A percentile compares a stretch with the other conserved stretches of the same genome.
These are phyloP conservation scores for Nomada hirtipes DNA, from an alignment of 2,888 invertebrate species.

Conservation along the genomic window DNA sequence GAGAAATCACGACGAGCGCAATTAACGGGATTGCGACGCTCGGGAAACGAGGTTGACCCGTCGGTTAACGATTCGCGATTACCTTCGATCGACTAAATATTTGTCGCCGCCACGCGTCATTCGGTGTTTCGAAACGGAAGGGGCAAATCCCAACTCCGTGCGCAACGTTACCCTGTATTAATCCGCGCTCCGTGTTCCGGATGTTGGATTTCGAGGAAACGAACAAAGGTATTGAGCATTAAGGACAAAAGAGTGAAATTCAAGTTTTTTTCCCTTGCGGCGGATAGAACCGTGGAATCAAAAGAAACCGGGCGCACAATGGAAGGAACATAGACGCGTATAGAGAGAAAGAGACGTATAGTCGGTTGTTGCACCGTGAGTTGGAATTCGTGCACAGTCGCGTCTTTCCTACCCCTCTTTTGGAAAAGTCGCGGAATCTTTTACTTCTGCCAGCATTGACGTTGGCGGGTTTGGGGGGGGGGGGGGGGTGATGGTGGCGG, in stretches of 20 bases:
- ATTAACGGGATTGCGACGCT: slow-evolving; percentile 2
- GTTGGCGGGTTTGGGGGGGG: neutral
- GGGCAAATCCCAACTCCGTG: too few species aligned
- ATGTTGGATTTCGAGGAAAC: too few species aligned
- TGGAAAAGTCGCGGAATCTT: slow-evolving; percentile 43
- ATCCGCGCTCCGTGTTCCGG: too few species aligned
- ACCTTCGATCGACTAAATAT: slow-evolving; percentile 26
- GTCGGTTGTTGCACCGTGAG: neutral
- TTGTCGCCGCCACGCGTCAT: slow-evolving; percentile 12
- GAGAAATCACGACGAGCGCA: neutral
- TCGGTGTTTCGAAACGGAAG: slow-evolving; percentile 8
- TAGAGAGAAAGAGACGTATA: neutral
- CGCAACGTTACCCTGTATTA: too few species aligned
- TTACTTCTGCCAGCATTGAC: slow-evolving; percentile 14
- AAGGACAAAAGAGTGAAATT: neutral
- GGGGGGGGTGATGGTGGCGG: neutral
- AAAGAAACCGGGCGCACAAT: slow-evolving; percentile 2
- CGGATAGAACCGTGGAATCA: neutral
- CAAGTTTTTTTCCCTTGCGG: neutral
- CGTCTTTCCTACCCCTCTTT: neutral
- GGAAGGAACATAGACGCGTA: neutral
- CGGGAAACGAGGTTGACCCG: slow-evolving; percentile 3
- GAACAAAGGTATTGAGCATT: neutral
- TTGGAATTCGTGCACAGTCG: slow-evolving; percentile 28
- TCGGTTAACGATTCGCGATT: slow-evolving; percentile 10